phyloP scores from a whole-genome alignment of 2,113 vertebrate species.

The Heteronetta atricapilla region DNA sequence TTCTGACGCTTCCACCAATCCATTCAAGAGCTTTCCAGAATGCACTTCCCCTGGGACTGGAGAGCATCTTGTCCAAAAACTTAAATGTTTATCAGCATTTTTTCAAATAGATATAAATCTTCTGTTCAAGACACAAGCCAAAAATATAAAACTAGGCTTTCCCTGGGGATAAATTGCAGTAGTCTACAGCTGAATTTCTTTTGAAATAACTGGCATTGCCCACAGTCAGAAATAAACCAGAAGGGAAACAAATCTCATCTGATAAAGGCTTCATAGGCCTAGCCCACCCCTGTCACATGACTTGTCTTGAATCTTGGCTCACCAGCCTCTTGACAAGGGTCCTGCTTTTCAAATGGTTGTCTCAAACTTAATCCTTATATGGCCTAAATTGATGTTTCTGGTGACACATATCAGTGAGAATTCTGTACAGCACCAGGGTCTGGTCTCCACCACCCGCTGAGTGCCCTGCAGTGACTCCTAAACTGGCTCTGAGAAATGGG shows the following conservation, averaged over 20 bases:
- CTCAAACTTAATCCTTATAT: background rate
- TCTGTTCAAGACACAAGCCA: background rate
- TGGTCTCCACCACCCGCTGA: background rate
- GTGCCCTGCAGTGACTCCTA: background rate
- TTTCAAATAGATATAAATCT: constrained; percentile 46
- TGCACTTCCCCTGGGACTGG: background rate
- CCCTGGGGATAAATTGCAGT: constrained; percentile 16
- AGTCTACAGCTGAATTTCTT: constrained; percentile 18
- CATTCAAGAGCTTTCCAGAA: background rate
- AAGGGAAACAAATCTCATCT: background rate
- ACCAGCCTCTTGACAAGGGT: background rate
- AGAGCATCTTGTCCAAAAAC: constrained; percentile 27
- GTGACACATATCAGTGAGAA: background rate
- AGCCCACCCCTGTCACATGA: background rate
- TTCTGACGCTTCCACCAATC: background rate
- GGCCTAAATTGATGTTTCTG: background rate
- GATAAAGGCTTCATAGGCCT: background rate
- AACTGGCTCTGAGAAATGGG: background rate
- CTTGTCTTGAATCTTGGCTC: constrained; percentile 5
- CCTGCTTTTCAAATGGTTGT: background rate
- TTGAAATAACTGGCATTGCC: constrained; percentile 33
- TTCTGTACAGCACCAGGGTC: background rate
- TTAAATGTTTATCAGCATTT: constrained; percentile 25
- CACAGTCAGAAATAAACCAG: constrained; percentile 32
- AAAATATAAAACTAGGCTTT: constrained; percentile 42